These are phyloP conservation scores for Epizoanthus fatuus DNA, from an alignment of 92 coral and sea anemone genomes.

Conservation along the genomic window DNA sequence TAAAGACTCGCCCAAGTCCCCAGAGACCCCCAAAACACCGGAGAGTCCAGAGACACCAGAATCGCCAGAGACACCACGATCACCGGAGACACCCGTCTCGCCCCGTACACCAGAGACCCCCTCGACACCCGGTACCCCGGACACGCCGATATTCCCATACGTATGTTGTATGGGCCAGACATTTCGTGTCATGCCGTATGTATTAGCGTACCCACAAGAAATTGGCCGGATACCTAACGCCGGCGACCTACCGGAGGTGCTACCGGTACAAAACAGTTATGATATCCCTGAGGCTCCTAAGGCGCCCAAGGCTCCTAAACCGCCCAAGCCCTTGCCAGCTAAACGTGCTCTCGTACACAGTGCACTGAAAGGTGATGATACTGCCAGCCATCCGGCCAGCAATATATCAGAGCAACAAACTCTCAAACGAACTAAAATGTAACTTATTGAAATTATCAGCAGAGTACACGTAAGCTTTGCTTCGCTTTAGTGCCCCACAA, in stretches of 20 bases:
- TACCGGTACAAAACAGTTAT: conserved; percentile 72
- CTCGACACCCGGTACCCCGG: conserved; percentile 89
- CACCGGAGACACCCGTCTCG: conserved; percentile 82
- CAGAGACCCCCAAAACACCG: conserved; percentile 55
- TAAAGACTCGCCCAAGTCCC: conserved; percentile 74
- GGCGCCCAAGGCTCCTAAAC: conserved; percentile 77
- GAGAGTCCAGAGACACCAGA: conserved; percentile 70
- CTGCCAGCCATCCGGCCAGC: neutral
- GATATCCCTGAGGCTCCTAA: conserved; percentile 82
- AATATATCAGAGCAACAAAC: neutral
- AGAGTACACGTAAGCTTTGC: too few relatives aligned
- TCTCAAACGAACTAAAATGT: neutral
- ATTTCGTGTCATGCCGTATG: conserved; percentile 56
- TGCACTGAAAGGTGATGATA: conserved; percentile 22
- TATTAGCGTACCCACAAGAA: conserved; percentile 64
- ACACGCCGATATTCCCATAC: conserved; percentile 78
- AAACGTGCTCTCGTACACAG: conserved; percentile 2
- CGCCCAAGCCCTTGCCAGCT: conserved; percentile 38
- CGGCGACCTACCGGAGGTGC: conserved; percentile 80
- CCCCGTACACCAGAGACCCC: conserved; percentile 91
- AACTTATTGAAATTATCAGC: too few relatives aligned
- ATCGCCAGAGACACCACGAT: conserved; percentile 80
- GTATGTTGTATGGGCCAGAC: conserved; percentile 36
- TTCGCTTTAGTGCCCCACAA: too few relatives aligned
- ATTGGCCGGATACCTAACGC: conserved; percentile 78